Evolutionary conservation across 1,140 invertebrate species (phyloP), one percentile per base, ranked within the genome.

Genomic region (Lepidurus apus): DNA sequence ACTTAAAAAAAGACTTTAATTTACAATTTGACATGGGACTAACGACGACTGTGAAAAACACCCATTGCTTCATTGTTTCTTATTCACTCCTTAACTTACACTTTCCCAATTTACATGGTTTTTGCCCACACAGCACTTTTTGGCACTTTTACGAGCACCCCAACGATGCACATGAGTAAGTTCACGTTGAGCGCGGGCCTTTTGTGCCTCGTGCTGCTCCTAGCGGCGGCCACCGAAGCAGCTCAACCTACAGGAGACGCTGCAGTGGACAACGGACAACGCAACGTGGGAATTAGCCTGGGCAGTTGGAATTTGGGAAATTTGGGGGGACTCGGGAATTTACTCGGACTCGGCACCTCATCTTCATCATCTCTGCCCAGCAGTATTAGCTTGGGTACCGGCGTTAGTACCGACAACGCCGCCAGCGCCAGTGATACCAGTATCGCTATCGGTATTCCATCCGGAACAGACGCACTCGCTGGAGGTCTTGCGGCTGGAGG

Each of bases 101-200:
- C 2, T 4, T 34, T 34, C 34, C 34, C 34, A 34, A 34, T 34
- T 34, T 65, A 0, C 53, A 21, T 7, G 53, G 53, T 65, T 65
- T 65, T 65, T 34, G 34, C 17, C 53, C 53, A 65, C 53, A 65
- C 53, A 65, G 53, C 53, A 65, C 53, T 65, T 65, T 65, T 17
- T 13, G 53, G 34, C 34, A 34, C 53, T n/a, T 21, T 65, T 17
- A 65, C 53, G 13, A 11, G 21, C 17, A 13, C 17, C 53, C 53
- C 53, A 65, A 65, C 17, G 21, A 65, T 65, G 53, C 53, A 65
- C 53, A 4, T 65, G 17, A 65, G 53, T 21, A 65, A 65, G n/a
- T 17, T 65, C 53, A 65, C 53, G 17, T 21, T 65, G 1, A 65
- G 34, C 4, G 34, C 21, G 53, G 53, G 53, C 53, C 53, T 65